phyloP scores from a whole-genome alignment of 2,797 vertebrate species.

The Sebastes itinus region DNA sequence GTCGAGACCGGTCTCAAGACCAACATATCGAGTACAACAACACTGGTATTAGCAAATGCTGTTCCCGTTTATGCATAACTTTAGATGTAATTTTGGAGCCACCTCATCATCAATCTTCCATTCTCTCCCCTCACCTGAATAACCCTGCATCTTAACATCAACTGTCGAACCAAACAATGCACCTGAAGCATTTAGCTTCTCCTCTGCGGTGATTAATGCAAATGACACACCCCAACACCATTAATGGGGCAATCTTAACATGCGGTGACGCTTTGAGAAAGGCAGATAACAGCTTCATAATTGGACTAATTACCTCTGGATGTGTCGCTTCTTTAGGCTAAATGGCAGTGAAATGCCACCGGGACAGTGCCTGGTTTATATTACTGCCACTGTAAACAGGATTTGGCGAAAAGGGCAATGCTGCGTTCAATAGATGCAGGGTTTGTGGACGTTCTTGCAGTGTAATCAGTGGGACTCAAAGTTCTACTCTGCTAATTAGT shows the following conservation, averaged over 20 bases:
- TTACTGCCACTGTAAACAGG: conserved; percentile 59
- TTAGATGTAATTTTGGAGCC: background rate
- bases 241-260: conserved; percentile 48
- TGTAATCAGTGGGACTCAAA: conserved; percentile 57
- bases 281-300: conserved; percentile 63
- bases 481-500: conserved; percentile 53
- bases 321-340: conserved; percentile 58
- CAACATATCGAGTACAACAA: background rate
- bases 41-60: background rate
- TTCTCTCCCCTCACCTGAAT: conserved; percentile 6
- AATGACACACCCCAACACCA: conserved; percentile 27
- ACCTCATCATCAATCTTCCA: conserved; percentile 24
- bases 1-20: background rate
- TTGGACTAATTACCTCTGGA: conserved; percentile 70
- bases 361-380: conserved; percentile 41
- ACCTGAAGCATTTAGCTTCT: conserved; percentile 14
- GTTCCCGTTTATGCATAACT: background rate
- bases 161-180: conserved; percentile 24
- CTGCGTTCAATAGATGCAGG: conserved; percentile 39
- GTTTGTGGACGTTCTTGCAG: conserved; percentile 35
- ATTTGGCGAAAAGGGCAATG: conserved; percentile 63
- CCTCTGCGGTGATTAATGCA: conserved; percentile 54
- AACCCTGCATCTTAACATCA: conserved; percentile 12
- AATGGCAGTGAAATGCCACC: conserved; percentile 76
- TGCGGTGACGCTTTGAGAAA: conserved; percentile 47